Percentiles rank a stretch among this genome's conserved stretches.
Evolutionary conservation across 2,888 invertebrate genomes (phyloP).

Genomic region (Drosophila leonis): DNA sequence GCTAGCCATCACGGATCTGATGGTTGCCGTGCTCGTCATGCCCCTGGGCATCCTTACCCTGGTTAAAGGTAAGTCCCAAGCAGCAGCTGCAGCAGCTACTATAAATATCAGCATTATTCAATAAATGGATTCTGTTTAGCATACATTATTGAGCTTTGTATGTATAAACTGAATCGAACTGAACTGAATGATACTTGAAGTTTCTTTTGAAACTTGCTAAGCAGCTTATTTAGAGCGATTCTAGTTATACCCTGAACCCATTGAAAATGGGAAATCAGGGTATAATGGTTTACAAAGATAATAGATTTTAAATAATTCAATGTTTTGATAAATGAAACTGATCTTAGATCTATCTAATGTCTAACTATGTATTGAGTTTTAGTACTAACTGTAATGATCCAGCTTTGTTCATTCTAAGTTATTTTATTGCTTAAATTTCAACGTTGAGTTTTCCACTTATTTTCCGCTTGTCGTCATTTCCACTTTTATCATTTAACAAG

Average conservation of each 20-base stretch:
- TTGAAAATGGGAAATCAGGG: too few species aligned
- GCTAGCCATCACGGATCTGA: conserved; percentile 96
- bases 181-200: neutral
- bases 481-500: neutral
- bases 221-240: neutral
- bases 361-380: neutral
- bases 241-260: too few species aligned
- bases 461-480: neutral
- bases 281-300: too few species aligned
- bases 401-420: neutral
- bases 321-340: too few species aligned
- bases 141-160: neutral
- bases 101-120: neutral
- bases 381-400: neutral
- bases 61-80: conserved; percentile 89
- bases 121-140: neutral
- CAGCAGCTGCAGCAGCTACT: neutral
- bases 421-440: neutral
- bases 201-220: neutral
- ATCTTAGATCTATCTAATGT: too few species aligned
- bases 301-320: too few species aligned
- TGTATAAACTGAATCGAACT: neutral
- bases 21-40: conserved; percentile 98
- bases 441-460: neutral
- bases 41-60: conserved; percentile 95